Conservation (phyloP, 2,888 invertebrate genomes). For the Sesia bembeciformis region DNA sequence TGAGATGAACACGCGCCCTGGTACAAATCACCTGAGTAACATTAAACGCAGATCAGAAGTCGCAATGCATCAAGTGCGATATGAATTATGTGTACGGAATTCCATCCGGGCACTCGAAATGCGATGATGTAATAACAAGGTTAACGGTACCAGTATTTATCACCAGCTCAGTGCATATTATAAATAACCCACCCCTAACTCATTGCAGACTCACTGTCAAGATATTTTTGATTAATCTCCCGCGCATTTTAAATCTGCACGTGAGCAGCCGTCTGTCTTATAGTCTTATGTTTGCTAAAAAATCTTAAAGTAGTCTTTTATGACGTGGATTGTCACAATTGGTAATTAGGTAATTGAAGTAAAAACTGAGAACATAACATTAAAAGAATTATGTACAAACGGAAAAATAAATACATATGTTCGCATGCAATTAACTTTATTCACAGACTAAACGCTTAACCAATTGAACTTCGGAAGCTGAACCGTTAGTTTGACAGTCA, state of each 20-base stretch:
- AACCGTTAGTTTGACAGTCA: too few species aligned
- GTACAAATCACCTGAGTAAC: neutral
- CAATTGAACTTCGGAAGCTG: too few species aligned
- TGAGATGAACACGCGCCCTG: neutral
- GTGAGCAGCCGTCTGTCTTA: neutral
- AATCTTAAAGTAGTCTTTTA: too few species aligned
- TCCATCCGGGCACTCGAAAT: slow-evolving; percentile 9
- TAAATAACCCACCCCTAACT: slow-evolving; percentile 44
- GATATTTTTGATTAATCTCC: neutral
- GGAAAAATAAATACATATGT: too few species aligned
- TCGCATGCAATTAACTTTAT: too few species aligned
- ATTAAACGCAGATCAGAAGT: neutral
- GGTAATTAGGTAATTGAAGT: too few species aligned
- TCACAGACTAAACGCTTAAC: too few species aligned
- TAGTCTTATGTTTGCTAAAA: neutral
- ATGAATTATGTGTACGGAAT: slow-evolving; percentile 1
- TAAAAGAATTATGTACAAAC: too few species aligned
- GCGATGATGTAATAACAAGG: slow-evolving; percentile 42
- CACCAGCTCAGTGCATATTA: slow-evolving; percentile 29
- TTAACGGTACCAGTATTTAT: slow-evolving; percentile 60
- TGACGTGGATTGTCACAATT: too few species aligned
- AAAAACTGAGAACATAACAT: too few species aligned
- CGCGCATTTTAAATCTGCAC: neutral
- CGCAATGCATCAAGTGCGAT: neutral
- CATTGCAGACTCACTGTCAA: slow-evolving; percentile 6